phyloP scores from a whole-genome alignment of 2,797 vertebrate species.

The Rhinichthys osculus region DNA sequence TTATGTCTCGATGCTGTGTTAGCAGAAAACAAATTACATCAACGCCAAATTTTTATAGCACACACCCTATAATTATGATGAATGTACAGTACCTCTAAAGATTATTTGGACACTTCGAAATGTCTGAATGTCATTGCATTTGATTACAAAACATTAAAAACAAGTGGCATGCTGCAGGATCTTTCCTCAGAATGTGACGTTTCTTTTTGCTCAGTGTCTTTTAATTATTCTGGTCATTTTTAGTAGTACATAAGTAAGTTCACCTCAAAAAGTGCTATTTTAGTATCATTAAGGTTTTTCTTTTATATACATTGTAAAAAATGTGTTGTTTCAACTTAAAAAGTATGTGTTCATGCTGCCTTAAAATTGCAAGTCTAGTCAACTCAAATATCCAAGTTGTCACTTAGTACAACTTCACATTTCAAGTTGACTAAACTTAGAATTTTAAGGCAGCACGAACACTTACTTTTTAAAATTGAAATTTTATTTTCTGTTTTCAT shows the following conservation, averaged over 20 bases:
- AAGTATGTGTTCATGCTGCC: too few relatives aligned
- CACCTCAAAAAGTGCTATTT: neutral
- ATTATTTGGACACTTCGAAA: neutral
- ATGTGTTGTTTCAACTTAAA: too few relatives aligned
- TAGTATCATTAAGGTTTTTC: too few relatives aligned
- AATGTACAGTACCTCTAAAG: neutral
- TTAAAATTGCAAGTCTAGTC: too few relatives aligned
- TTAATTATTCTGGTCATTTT: neutral
- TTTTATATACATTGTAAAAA: too few relatives aligned
- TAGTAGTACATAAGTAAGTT: neutral
- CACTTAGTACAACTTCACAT: too few relatives aligned
- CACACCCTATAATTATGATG: neutral
- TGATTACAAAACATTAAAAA: neutral
- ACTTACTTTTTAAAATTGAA: too few relatives aligned
- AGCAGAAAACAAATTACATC: slow-evolving; percentile 32
- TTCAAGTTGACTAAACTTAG: too few relatives aligned
- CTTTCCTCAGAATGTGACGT: neutral
- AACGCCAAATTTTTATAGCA: neutral
- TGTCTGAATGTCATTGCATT: neutral
- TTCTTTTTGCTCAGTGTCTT: neutral
- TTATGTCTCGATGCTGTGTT: slow-evolving; percentile 11
- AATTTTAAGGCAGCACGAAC: too few relatives aligned
- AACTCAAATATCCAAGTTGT: too few relatives aligned
- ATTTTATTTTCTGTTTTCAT: too few relatives aligned
- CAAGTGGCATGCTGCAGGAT: neutral